Conservation (phyloP, 2,113 vertebrate species). For the Brienomyrus brachyistius region DNA sequence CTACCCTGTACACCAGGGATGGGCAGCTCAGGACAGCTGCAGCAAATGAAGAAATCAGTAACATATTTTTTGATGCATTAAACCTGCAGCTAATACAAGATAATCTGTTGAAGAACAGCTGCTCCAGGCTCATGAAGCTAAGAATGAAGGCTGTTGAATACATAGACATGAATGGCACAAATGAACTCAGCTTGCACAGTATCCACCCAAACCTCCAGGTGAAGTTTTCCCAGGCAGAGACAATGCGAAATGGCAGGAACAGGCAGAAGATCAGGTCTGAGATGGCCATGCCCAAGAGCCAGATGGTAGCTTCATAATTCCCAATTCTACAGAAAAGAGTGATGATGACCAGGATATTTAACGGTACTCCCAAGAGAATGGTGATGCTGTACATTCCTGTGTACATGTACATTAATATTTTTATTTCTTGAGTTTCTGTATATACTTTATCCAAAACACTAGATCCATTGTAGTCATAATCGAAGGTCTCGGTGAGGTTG, state of each 20-base stretch:
- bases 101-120: conserved; percentile 53
- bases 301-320: conserved; percentile 58
- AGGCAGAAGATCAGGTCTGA: conserved; percentile 67
- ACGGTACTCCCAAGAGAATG: conserved; percentile 61
- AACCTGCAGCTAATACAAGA: conserved; percentile 31
- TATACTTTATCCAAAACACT: not conserved
- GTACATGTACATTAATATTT: conserved; percentile 26
- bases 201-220: conserved; percentile 63
- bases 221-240: conserved; percentile 57
- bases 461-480: not conserved
- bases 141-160: conserved; percentile 30
- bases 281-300: conserved; percentile 66
- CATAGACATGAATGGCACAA: conserved; percentile 31
- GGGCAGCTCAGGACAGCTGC: conserved; percentile 61
- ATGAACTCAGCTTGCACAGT: conserved; percentile 65
- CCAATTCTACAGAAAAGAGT: conserved; percentile 61
- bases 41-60: conserved; percentile 46
- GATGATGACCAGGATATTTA: conserved; percentile 63
- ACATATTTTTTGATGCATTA: conserved; percentile 42
- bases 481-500: not conserved
- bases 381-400: conserved; percentile 52
- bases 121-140: conserved; percentile 55
- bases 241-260: conserved; percentile 62
- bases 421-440: not conserved
- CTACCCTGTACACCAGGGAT: conserved; percentile 58